A percentile compares a stretch with the other conserved stretches of the same genome.
Evolutionary conservation across 2,113 vertebrate genomes (phyloP).

Genomic region (Anser cygnoides): DNA sequence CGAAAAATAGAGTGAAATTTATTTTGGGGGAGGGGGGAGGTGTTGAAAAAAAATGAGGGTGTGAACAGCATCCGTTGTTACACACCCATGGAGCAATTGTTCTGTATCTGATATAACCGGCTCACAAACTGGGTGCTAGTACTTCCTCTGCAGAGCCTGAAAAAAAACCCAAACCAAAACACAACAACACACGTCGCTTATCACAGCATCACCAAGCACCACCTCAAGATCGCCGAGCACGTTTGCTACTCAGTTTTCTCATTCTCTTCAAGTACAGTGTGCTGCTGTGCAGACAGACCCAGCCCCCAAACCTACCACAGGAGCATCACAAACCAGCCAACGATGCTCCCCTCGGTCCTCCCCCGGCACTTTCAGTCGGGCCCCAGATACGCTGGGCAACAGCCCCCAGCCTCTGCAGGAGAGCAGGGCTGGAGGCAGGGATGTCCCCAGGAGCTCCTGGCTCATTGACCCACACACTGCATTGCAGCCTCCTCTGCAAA

Average conservation of each 20-base stretch:
- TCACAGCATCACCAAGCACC: conserved; percentile 23
- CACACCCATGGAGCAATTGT: conserved; percentile 47
- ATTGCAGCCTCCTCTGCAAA: neutral
- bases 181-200: conserved; percentile 25
- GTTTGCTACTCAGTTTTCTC: neutral
- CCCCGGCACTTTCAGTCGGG: neutral
- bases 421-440: neutral
- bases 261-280: rapidly evolving
- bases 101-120: conserved; percentile 51
- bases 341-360: neutral
- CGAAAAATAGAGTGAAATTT: conserved; percentile 32
- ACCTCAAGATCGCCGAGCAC: neutral
- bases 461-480: rapidly evolving
- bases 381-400: rapidly evolving
- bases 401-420: rapidly evolving
- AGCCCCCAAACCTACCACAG: neutral
- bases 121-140: conserved; percentile 11
- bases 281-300: neutral
- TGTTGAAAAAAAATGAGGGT: conserved; percentile 50
- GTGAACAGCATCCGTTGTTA: conserved; percentile 69
- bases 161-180: conserved; percentile 45
- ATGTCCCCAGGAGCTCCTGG: neutral
- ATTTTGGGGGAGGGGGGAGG: conserved; percentile 49
- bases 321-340: neutral
- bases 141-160: conserved; percentile 55